Evolutionary conservation across 2,113 vertebrate genomes (phyloP).

Genomic region (Pagrus major): DNA sequence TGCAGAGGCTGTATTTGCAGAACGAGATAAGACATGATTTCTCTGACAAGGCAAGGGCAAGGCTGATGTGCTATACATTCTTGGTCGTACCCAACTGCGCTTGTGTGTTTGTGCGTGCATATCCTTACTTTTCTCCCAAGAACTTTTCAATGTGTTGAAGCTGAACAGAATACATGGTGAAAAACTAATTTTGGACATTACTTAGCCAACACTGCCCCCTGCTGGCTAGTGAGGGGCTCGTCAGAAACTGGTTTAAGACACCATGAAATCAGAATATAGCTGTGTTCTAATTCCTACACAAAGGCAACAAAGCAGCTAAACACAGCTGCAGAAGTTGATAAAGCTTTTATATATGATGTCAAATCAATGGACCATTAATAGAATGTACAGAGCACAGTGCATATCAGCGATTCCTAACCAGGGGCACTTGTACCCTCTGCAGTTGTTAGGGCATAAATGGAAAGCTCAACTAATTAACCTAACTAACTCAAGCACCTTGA

Average conservation of each 20-base stretch:
- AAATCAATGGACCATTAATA: not conserved
- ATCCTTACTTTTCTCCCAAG: not conserved
- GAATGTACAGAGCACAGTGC: not conserved
- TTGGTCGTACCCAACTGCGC: slow-evolving; percentile 1
- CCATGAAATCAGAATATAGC: not conserved
- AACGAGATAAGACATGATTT: slow-evolving; percentile 73
- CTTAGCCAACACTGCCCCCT: slow-evolving; percentile 74
- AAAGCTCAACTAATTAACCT: not conserved
- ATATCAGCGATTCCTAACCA: not conserved
- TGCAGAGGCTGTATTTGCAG: slow-evolving; percentile 64
- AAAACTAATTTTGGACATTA: not conserved
- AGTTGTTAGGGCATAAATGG: not conserved
- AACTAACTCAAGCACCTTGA: not conserved
- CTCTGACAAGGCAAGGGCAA: slow-evolving; percentile 63
- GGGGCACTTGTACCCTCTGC: not conserved
- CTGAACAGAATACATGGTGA: not conserved
- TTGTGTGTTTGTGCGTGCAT: not conserved
- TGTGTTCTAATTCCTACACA: not conserved
- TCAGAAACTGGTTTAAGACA: not conserved
- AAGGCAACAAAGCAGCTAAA: not conserved
- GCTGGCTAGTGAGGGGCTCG: slow-evolving; percentile 3
- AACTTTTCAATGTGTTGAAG: slow-evolving; percentile 44
- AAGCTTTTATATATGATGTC: not conserved
- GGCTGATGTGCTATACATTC: slow-evolving; percentile 44
- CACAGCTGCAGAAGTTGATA: not conserved